Percentiles rank a stretch among this genome's conserved stretches.
Evolutionary conservation across 2,113 vertebrate genomes (phyloP).

Genomic region (Neoarius graeffei): DNA sequence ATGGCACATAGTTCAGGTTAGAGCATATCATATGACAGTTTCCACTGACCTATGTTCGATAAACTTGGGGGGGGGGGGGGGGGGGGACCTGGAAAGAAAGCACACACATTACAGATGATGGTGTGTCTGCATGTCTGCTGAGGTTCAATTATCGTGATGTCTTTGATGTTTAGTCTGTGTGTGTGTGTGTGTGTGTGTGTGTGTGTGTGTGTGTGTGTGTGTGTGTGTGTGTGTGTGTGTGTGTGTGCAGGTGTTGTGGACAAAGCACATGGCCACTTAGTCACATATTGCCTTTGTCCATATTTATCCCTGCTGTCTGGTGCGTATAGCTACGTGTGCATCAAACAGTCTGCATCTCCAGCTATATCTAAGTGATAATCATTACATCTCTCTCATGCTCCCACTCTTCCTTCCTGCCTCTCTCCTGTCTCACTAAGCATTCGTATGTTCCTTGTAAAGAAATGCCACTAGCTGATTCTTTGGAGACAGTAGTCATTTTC

Average conservation of each 20-base stretch:
- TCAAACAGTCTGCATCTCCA: constrained; percentile 48
- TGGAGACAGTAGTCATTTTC: constrained; percentile 84
- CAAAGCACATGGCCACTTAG: constrained; percentile 43
- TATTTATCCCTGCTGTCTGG: constrained; percentile 25
- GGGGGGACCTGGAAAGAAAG: not conserved
- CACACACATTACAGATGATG: not conserved
- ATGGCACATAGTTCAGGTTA: constrained; percentile 4
- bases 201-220: constrained; percentile 9
- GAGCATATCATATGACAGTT: not conserved
- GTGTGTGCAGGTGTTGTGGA: constrained; percentile 20
- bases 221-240: constrained; percentile 16
- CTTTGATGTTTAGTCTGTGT: constrained; percentile 35
- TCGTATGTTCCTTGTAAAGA: constrained; percentile 39
- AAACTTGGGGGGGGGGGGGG: not conserved
- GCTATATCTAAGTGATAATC: constrained; percentile 37
- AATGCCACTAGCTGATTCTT: constrained; percentile 73
- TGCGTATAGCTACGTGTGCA: constrained; percentile 30
- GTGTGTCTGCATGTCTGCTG: not conserved
- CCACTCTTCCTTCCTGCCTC: constrained; percentile 36
- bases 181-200: not conserved
- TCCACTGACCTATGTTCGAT: constrained; percentile 3
- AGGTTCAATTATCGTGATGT: constrained; percentile 13
- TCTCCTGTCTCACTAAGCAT: not conserved
- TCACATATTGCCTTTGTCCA: constrained; percentile 17
- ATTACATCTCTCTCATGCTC: constrained; percentile 48